Conservation (phyloP, 2,113 vertebrate genomes). For the Aegotheles bennettii region DNA sequence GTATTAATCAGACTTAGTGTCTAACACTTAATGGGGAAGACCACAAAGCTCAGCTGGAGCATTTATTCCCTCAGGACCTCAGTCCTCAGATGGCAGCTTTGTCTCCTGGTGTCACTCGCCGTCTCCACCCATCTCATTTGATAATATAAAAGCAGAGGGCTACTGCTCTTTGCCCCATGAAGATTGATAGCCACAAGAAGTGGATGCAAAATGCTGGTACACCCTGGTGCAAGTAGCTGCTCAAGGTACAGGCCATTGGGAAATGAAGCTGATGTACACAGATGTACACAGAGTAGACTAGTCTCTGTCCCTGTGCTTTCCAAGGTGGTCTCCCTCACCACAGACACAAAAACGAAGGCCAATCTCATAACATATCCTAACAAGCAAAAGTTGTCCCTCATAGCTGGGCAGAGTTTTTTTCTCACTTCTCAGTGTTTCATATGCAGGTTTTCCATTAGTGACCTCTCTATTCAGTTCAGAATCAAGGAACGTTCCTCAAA, state of each 20-base stretch:
- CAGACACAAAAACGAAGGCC: not conserved
- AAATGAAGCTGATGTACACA: not conserved
- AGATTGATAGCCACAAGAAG: not conserved
- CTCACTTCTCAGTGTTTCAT: not conserved
- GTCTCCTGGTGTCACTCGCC: not conserved
- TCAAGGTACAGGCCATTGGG: not conserved
- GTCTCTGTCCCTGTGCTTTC: not conserved
- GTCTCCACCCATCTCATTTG: not conserved
- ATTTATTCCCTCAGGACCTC: not conserved
- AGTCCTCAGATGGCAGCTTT: not conserved
- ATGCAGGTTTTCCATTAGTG: conserved; percentile 11
- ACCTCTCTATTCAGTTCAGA: conserved; percentile 38
- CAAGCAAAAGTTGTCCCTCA: not conserved
- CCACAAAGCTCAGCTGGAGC: not conserved
- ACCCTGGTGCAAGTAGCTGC: not conserved
- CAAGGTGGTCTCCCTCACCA: not conserved
- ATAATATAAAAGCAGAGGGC: not conserved
- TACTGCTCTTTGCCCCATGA: not conserved
- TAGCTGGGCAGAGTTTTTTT: not conserved
- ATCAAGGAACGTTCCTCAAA: conserved; percentile 21
- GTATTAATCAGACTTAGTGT: conserved; percentile 28
- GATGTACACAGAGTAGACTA: not conserved
- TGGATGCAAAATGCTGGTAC: not conserved
- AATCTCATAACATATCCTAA: not conserved
- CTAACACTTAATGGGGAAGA: not conserved